Conservation (phyloP, 2,113 vertebrate genomes). For the Leptosomus discolor region DNA sequence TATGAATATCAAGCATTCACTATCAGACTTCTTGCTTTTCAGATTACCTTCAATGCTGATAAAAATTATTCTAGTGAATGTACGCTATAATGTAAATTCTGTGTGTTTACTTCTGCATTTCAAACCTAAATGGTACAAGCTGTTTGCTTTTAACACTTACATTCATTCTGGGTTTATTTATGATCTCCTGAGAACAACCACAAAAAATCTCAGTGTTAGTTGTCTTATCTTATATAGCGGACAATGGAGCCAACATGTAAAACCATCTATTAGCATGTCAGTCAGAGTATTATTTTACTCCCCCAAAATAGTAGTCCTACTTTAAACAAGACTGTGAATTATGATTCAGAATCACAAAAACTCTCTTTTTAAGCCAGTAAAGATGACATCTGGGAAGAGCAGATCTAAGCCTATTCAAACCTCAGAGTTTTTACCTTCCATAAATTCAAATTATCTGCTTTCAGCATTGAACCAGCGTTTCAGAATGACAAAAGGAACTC, state of each 20-base stretch:
- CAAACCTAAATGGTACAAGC: background rate
- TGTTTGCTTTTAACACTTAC: background rate
- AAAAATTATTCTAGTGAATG: fast-evolving
- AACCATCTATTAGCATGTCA: background rate
- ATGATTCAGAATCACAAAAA: background rate
- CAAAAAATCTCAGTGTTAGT: background rate
- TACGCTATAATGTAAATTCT: background rate
- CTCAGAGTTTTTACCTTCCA: background rate
- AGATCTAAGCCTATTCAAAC: background rate
- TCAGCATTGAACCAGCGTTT: background rate
- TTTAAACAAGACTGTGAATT: background rate
- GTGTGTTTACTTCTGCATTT: background rate
- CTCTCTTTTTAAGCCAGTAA: background rate
- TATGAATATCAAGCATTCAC: background rate
- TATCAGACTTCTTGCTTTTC: background rate
- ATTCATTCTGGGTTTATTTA: background rate
- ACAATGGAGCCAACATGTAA: background rate
- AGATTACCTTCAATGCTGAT: background rate
- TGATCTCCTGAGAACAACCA: background rate
- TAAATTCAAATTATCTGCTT: background rate
- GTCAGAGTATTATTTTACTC: background rate
- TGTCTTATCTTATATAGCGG: background rate
- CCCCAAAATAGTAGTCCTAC: background rate
- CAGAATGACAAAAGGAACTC: background rate
- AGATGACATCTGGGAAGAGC: background rate